A percentile compares a stretch with the other conserved stretches of the same genome.
phyloP scores from a whole-genome alignment of 1,140 invertebrate genomes.

The Brachionus calyciflorus region DNA sequence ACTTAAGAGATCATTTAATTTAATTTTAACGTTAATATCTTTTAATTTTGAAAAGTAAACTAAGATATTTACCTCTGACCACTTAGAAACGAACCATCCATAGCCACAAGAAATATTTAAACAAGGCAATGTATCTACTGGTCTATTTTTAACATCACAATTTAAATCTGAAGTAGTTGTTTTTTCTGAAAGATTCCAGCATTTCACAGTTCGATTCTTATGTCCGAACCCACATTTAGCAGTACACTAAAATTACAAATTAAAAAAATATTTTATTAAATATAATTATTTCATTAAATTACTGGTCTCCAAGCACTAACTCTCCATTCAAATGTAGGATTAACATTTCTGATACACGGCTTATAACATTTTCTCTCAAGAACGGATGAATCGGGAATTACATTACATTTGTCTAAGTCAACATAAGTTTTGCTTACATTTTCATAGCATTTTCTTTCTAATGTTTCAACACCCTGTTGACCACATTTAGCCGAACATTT shows the following conservation, averaged over 20 bases:
- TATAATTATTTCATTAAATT: not conserved
- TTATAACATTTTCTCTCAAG: slow-evolving; percentile 14
- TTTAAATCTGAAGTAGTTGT: not conserved
- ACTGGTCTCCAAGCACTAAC: not conserved
- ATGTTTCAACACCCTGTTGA: not conserved
- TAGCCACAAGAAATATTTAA: slow-evolving; percentile 19
- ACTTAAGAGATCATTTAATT: too few relatives aligned
- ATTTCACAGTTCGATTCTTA: slow-evolving; percentile 1
- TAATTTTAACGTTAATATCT: too few relatives aligned
- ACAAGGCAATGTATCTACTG: slow-evolving; percentile 21
- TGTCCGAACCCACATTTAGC: slow-evolving; percentile 35
- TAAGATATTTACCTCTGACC: slow-evolving; percentile 9
- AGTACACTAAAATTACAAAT: not conserved
- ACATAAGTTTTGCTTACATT: not conserved
- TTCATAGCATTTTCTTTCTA: slow-evolving; percentile 41
- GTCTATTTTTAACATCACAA: not conserved
- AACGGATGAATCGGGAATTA: not conserved
- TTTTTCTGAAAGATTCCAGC: slow-evolving; percentile 9
- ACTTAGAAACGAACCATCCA: slow-evolving; percentile 45
- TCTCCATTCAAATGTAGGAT: slow-evolving; percentile 5
- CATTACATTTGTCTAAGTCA: not conserved
- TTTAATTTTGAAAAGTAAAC: not conserved
- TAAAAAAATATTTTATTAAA: not conserved
- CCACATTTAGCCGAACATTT: slow-evolving; percentile 35
- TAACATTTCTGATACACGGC: not conserved